Percentiles rank a stretch among this genome's conserved stretches.
Conservation (phyloP, 1,140 invertebrate genomes). For the Bicyclus anynana region DNA sequence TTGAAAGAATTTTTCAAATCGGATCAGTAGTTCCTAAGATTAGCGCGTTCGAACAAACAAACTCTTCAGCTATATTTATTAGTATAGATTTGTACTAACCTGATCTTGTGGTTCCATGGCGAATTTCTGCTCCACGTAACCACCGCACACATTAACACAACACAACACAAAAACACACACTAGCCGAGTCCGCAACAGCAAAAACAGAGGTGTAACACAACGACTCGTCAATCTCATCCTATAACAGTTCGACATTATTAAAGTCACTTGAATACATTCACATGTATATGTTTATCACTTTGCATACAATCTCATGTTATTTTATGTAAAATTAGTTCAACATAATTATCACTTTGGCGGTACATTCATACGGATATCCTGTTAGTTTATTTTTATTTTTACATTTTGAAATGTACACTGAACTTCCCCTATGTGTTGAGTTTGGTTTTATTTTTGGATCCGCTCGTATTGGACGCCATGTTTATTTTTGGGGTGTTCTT, state of each 20-base stretch:
- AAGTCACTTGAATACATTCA: conserved; percentile 4
- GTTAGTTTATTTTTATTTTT: conserved; percentile 36
- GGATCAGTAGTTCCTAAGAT: too few species aligned
- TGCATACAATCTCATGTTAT: conserved; percentile 39
- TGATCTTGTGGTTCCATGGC: conserved; percentile 69
- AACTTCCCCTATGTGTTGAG: conserved; percentile 40
- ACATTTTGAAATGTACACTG: conserved; percentile 45
- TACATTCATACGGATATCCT: conserved; percentile 29
- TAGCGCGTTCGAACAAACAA: too few species aligned
- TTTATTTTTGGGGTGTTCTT: conserved; percentile 35
- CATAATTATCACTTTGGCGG: conserved; percentile 34
- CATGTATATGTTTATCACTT: conserved; percentile 22
- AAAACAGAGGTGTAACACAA: conserved; percentile 53
- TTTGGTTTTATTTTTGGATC: conserved; percentile 36
- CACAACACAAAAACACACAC: conserved; percentile 36
- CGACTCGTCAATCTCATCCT: conserved; percentile 51
- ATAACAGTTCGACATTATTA: conserved; percentile 52
- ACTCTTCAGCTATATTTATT: too few species aligned
- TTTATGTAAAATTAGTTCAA: conserved; percentile 30
- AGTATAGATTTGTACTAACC: conserved; percentile 34
- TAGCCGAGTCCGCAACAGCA: conserved; percentile 57
- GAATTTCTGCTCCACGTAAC: conserved; percentile 63
- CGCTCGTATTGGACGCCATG: conserved; percentile 43
- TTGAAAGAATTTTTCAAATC: too few species aligned
- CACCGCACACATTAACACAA: conserved; percentile 43